Evolutionary conservation across 1,140 invertebrate genomes (phyloP).

Genomic region (Saccostrea cuccullata): DNA sequence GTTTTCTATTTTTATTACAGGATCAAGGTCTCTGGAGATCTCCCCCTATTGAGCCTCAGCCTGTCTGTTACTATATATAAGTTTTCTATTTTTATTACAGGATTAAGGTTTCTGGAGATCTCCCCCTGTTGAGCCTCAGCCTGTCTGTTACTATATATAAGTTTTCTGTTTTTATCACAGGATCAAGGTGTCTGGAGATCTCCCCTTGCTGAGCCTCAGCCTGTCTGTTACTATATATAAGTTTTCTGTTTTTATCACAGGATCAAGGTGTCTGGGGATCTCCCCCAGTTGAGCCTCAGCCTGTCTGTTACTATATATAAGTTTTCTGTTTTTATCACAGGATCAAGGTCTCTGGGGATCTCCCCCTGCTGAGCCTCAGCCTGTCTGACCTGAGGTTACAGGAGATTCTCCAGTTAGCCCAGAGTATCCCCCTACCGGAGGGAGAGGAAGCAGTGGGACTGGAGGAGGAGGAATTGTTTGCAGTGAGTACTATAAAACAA

Average conservation of each 20-base stretch:
- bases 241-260: constrained; percentile 57
- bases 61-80: constrained; percentile 64
- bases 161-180: constrained; percentile 57
- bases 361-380: constrained; percentile 78
- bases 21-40: constrained; percentile 77
- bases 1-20: too few relatives aligned
- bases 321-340: constrained; percentile 60
- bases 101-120: constrained; percentile 77
- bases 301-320: constrained; percentile 46
- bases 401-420: constrained; percentile 78
- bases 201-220: constrained; percentile 78
- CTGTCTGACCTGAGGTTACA: constrained; percentile 81
- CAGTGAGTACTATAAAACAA: neutral
- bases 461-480: neutral
- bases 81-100: constrained; percentile 57
- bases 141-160: constrained; percentile 64
- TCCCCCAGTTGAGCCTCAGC: constrained; percentile 78
- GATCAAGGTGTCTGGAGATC: constrained; percentile 77
- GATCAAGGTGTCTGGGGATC: constrained; percentile 77
- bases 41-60: constrained; percentile 79
- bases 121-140: constrained; percentile 79
- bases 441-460: constrained; percentile 22
- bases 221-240: constrained; percentile 56
- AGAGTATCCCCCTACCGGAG: constrained; percentile 84
- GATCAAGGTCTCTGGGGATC: constrained; percentile 78